Base-by-base conservation (phyloP, 2,113 vertebrate genomes). In the Parotia lawesii region DNA sequence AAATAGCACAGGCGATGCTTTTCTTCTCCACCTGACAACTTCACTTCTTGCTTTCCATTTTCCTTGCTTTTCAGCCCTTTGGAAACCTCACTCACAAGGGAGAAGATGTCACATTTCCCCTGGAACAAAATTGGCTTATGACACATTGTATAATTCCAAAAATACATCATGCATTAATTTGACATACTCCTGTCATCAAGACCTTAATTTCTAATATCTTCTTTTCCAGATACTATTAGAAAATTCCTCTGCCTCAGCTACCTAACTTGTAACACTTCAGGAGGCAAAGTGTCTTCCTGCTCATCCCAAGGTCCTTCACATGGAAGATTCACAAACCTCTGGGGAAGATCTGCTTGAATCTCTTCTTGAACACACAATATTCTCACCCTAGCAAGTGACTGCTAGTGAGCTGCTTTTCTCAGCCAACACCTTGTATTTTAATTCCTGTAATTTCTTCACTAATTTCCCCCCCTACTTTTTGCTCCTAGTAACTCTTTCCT, bases 51-150 rank as follows among this genome's bases (percentile, higher is more conserved):
- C 90, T 95, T 96, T 78, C 73, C 28, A 73, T 66, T 89, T 89
- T 79, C 51, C 53, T 90, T 92, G 78, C 38, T 83, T 94, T 92
- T 87, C 89, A 93, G 88, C 28, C 66, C 90, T 90, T 70, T 85
- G 60, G 54, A 91, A 94, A 81, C 24, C 83, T 91, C 74, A 73
- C 64, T 93, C 83, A 37, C 35, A 62, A 87, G 88, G 71, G 75
- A 94, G 89, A 95, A 66, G 73, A 93, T 77, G 89, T 86, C 90
- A 94, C 33, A 67, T 82, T 73, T 96, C 58, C 77, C 62, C 79
- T 74, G 18, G 79, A 97, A 97, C 12, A 15, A 94, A 95, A 95
- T 1, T 95, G 84, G 91, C 84, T 96, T 94, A 95, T 91, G 92
- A 90, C 94, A 96, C 62, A 60, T 25, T 54, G 38, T 61, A 20